Percentiles rank a stretch among this genome's conserved stretches.
phyloP scores from a whole-genome alignment of 2,797 vertebrate genomes.

The Knipowitschia caucasica region DNA sequence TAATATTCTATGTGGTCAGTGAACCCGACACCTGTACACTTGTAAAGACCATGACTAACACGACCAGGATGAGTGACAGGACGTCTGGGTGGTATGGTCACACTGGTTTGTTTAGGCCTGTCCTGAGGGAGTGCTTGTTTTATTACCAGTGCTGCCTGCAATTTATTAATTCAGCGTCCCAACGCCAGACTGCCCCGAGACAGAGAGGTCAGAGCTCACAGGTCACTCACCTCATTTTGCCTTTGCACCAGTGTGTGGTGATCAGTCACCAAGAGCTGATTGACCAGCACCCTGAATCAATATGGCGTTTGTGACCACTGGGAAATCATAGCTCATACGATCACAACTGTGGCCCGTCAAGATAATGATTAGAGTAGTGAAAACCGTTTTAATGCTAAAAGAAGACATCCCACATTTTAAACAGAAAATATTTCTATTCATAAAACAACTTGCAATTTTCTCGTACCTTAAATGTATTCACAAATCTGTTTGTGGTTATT shows the following conservation, averaged over 20 bases:
- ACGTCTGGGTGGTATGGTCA: conserved; percentile 31
- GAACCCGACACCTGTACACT: conserved; percentile 24
- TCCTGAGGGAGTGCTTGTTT: conserved; percentile 45
- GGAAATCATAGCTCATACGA: conserved; percentile 55
- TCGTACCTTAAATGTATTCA: too few species aligned
- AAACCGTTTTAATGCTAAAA: not conserved
- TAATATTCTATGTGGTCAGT: conserved; percentile 10
- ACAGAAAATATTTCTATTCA: not conserved
- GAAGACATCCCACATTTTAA: not conserved
- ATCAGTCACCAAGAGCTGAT: conserved; percentile 51
- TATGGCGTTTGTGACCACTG: conserved; percentile 25
- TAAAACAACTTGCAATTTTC: too few species aligned
- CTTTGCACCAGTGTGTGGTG: conserved; percentile 42
- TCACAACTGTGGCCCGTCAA: conserved; percentile 31
- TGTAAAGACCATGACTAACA: not conserved
- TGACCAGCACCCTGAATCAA: conserved; percentile 46
- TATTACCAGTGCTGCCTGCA: conserved; percentile 25
- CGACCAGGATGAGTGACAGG: conserved; percentile 41
- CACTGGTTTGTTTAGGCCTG: conserved; percentile 23
- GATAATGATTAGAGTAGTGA: conserved; percentile 8
- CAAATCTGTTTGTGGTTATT: too few species aligned
- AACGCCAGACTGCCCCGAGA: conserved; percentile 50
- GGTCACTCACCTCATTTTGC: conserved; percentile 49
- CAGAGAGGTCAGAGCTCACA: conserved; percentile 36
- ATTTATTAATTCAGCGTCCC: conserved; percentile 57